A percentile compares a stretch with the other conserved stretches of the same genome.
phyloP scores from a whole-genome alignment of 1,140 invertebrate genomes.

The Brachionus sp. region DNA sequence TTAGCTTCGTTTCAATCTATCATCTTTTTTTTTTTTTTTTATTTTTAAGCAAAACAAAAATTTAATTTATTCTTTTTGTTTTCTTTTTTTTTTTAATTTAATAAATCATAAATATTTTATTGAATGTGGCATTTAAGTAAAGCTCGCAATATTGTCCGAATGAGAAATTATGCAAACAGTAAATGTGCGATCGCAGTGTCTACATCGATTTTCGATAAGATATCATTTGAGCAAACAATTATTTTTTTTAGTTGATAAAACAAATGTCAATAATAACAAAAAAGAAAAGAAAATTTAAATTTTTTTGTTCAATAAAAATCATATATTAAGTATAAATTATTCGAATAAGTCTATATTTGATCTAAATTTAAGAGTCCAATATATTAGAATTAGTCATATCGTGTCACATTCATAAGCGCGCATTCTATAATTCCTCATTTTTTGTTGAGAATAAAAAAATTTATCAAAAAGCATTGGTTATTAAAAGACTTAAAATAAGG shows the following conservation, averaged over 20 bases:
- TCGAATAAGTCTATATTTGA: background rate
- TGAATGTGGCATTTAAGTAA: background rate
- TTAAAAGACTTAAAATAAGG: background rate
- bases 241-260: background rate
- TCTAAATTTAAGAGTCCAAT: background rate
- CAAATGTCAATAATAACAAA: background rate
- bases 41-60: background rate
- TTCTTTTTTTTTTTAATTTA: background rate
- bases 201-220: constrained; percentile 13
- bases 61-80: background rate
- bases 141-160: background rate
- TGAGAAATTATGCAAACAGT: constrained; percentile 8
- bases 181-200: background rate
- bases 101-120: background rate
- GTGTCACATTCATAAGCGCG: background rate
- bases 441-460: background rate
- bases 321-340: background rate
- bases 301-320: background rate
- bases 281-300: background rate
- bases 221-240: constrained; percentile 18
- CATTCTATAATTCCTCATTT: background rate
- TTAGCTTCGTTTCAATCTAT: constrained; percentile 24
- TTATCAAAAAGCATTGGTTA: background rate
- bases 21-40: background rate
- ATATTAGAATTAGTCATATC: background rate